Conservation (phyloP, 2,888 invertebrate species). For the Punctoribates punctum region DNA sequence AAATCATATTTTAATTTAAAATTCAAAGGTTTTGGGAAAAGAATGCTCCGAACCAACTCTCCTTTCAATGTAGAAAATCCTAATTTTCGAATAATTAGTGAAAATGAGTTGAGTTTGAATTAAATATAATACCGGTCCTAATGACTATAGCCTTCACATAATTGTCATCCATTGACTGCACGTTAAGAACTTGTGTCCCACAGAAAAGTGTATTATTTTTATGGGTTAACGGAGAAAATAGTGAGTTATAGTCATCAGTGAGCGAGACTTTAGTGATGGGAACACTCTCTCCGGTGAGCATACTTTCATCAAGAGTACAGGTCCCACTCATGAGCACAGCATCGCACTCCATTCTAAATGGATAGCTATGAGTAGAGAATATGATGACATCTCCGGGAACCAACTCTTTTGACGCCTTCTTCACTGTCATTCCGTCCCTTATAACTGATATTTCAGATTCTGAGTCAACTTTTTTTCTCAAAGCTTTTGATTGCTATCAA, state of each 20-base stretch:
- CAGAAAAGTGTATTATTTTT: constrained; percentile 51
- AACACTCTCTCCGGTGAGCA: constrained; percentile 54
- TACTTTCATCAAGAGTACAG: constrained; percentile 58
- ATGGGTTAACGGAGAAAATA: constrained; percentile 49
- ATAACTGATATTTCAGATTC: constrained; percentile 54
- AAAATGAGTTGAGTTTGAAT: neutral
- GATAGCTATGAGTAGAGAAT: constrained; percentile 51
- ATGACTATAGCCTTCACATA: constrained; percentile 56
- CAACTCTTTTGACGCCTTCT: constrained; percentile 30
- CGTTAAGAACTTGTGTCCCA: constrained; percentile 52
- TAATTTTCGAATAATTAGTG: no score
- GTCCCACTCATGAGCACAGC: constrained; percentile 57
- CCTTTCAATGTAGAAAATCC: constrained; percentile 72
- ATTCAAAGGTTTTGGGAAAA: constrained; percentile 71
- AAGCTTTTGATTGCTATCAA: constrained; percentile 55
- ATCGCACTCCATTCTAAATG: constrained; percentile 56
- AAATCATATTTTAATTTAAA: constrained; percentile 71
- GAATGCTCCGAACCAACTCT: constrained; percentile 70
- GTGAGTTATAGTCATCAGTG: constrained; percentile 46
- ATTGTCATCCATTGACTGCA: constrained; percentile 46
- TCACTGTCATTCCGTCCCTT: constrained; percentile 49
- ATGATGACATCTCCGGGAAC: constrained; percentile 57
- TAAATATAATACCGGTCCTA: constrained; percentile 52
- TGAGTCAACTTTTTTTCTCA: constrained; percentile 55
- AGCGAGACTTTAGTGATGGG: constrained; percentile 51